Conservation (phyloP, 2,113 vertebrate genomes). For the Cricetomys ansorgei region DNA sequence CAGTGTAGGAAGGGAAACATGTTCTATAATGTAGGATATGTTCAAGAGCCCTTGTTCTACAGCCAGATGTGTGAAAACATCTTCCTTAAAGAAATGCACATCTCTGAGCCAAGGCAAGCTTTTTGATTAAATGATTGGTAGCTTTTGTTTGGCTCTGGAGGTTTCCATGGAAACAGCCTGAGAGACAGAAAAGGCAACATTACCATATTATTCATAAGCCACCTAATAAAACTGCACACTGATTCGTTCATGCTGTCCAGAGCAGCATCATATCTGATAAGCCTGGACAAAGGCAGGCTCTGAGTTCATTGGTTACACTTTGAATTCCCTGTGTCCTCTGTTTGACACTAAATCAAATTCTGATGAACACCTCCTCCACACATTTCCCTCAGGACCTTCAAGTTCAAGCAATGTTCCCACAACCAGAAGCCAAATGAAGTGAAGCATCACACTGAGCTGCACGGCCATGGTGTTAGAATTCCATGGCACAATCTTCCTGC, state of each 20-base stretch:
- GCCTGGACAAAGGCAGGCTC: conserved; percentile 61
- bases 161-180: conserved; percentile 73
- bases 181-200: conserved; percentile 73
- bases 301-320: conserved; percentile 19
- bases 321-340: conserved; percentile 50
- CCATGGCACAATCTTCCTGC: conserved; percentile 81
- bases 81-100: conserved; percentile 59
- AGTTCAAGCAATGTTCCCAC: conserved; percentile 79
- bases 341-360: conserved; percentile 83
- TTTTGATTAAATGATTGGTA: conserved; percentile 69
- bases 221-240: conserved; percentile 27
- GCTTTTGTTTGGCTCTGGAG: conserved; percentile 74
- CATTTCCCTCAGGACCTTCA: conserved; percentile 75
- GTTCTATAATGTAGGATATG: conserved; percentile 24
- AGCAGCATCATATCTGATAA: conserved; percentile 47
- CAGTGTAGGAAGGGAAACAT: neutral
- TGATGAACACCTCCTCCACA: conserved; percentile 67
- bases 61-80: conserved; percentile 47
- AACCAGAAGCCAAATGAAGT: conserved; percentile 81
- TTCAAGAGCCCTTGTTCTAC: conserved; percentile 59
- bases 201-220: conserved; percentile 59
- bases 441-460: conserved; percentile 79
- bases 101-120: neutral
- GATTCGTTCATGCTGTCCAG: conserved; percentile 58
- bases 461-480: conserved; percentile 83